phyloP scores from a whole-genome alignment of 1,140 invertebrate species.

The Cotesia vestalis region DNA sequence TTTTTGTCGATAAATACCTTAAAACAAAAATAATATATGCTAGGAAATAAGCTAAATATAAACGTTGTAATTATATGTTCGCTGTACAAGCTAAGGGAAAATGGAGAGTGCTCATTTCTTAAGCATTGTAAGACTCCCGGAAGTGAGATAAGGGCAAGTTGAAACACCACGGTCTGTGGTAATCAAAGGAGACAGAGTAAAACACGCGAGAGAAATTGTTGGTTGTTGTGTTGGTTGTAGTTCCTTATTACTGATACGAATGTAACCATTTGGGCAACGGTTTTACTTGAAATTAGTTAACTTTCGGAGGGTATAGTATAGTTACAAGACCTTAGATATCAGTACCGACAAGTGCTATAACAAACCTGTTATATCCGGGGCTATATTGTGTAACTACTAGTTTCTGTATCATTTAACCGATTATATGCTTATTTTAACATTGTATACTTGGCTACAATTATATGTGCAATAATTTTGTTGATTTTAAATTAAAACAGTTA shows the following conservation, averaged over 20 bases:
- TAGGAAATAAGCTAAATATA: no score
- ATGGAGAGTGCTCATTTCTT: background rate
- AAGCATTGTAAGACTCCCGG: background rate
- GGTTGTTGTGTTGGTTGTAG: no score
- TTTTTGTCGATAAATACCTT: no score
- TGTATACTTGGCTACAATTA: no score
- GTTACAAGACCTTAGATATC: constrained; percentile 46
- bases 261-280: constrained; percentile 24
- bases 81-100: background rate
- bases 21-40: no score
- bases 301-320: constrained; percentile 37
- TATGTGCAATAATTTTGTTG: no score
- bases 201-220: background rate
- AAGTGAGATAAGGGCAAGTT: constrained; percentile 14
- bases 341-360: constrained; percentile 15
- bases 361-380: constrained; percentile 47
- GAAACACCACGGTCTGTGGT: background rate
- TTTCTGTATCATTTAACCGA: constrained; percentile 48
- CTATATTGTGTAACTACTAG: constrained; percentile 7
- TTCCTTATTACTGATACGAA: constrained; percentile 2
- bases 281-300: constrained; percentile 50
- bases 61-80: background rate
- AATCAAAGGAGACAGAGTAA: constrained; percentile 10
- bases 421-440: constrained; percentile 44
- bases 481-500: no score